Percentiles rank a stretch among this genome's conserved stretches.
Evolutionary conservation across 2,797 vertebrate genomes (phyloP).

Genomic region (Schizopygopsis pylzovi): DNA sequence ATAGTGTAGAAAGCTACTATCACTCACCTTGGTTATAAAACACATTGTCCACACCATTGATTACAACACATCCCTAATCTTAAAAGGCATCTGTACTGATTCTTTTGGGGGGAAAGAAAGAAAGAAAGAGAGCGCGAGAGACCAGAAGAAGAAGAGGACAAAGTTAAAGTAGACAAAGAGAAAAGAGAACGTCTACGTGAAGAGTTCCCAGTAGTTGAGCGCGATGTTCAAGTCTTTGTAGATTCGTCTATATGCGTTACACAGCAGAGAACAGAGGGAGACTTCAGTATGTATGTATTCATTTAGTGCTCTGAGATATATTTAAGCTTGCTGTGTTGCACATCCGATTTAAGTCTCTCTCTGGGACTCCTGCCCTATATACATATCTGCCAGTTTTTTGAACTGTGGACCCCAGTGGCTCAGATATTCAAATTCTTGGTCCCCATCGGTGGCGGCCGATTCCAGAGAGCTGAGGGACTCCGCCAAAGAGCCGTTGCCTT

Average conservation of each 20-base stretch:
- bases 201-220: slow-evolving; percentile 49
- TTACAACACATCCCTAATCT: slow-evolving; percentile 83
- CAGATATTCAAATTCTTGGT: slow-evolving; percentile 98
- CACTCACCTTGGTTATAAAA: slow-evolving; percentile 82
- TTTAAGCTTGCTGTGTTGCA: slow-evolving; percentile 55
- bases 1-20: slow-evolving; percentile 86
- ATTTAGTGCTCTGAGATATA: slow-evolving; percentile 52
- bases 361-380: slow-evolving; percentile 91
- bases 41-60: slow-evolving; percentile 83
- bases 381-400: slow-evolving; percentile 97
- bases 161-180: slow-evolving; percentile 40
- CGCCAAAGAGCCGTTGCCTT: slow-evolving; percentile 92
- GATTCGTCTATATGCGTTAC: slow-evolving; percentile 53
- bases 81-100: slow-evolving; percentile 84
- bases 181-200: slow-evolving; percentile 33
- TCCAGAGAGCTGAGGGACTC: slow-evolving; percentile 96
- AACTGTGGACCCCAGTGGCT: slow-evolving; percentile 96
- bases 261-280: slow-evolving; percentile 48
- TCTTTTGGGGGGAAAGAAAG: slow-evolving; percentile 71
- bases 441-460: slow-evolving; percentile 89
- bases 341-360: slow-evolving; percentile 82
- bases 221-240: slow-evolving; percentile 59
- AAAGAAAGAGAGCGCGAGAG: slow-evolving; percentile 64
- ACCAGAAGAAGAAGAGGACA: slow-evolving; percentile 48
- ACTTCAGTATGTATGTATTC: slow-evolving; percentile 43